These are phyloP conservation scores for Girardinichthys multiradiatus DNA, from an alignment of 2,113 vertebrate genomes.

Conservation along the genomic window DNA sequence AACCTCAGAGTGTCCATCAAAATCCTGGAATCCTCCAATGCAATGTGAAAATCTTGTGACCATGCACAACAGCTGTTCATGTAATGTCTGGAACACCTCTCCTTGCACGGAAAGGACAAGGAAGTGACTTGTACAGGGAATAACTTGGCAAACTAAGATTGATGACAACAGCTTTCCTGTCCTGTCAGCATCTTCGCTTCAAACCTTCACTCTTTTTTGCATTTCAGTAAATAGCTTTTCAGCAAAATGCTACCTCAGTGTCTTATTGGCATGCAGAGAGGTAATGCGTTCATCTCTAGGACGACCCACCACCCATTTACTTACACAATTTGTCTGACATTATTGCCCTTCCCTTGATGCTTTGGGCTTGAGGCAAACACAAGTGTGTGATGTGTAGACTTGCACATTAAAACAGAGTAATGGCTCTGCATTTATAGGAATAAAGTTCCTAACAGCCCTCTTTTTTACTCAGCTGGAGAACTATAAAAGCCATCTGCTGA, in stretches of 20 bases:
- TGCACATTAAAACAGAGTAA: constrained; percentile 72
- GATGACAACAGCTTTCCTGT: constrained; percentile 71
- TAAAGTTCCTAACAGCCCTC: constrained; percentile 68
- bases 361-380: constrained; percentile 57
- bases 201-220: constrained; percentile 60
- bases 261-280: constrained; percentile 74
- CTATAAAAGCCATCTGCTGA: constrained; percentile 73
- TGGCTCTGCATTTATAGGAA: constrained; percentile 68
- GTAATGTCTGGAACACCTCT: constrained; percentile 52
- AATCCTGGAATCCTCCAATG: constrained; percentile 23
- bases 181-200: constrained; percentile 75
- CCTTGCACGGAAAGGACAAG: constrained; percentile 44
- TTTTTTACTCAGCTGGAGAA: constrained; percentile 65
- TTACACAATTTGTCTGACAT: constrained; percentile 74
- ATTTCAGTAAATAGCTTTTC: constrained; percentile 78
- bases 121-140: constrained; percentile 49
- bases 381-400: constrained; percentile 57
- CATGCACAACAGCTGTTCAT: constrained; percentile 40
- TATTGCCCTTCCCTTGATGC: constrained; percentile 71
- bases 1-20: constrained; percentile 61
- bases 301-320: constrained; percentile 63
- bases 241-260: constrained; percentile 60
- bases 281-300: constrained; percentile 47
- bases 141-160: constrained; percentile 74
- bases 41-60: constrained; percentile 20